A percentile compares a stretch with the other conserved stretches of the same genome.
Conservation (phyloP, 2,888 invertebrate species). For the Drosophila greeni region DNA sequence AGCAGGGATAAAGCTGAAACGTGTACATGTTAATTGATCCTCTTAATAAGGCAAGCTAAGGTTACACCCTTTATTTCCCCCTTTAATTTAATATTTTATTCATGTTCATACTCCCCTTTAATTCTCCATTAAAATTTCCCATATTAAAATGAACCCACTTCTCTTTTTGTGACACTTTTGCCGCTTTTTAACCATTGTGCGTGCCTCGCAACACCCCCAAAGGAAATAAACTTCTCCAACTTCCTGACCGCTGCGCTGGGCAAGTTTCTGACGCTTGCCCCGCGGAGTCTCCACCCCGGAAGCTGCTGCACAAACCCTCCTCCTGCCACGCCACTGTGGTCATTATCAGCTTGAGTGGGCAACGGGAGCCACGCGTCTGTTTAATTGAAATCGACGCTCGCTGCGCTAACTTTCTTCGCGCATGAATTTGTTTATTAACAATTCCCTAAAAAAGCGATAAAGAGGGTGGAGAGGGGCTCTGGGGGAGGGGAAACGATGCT, state of each 20-base stretch:
- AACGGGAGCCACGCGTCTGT: constrained; percentile 58
- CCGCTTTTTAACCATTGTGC: constrained; percentile 2
- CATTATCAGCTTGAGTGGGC: constrained; percentile 37
- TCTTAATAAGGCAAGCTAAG: no score
- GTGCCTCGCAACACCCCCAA: neutral
- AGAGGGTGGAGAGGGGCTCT: neutral
- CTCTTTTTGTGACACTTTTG: neutral
- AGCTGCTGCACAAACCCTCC: neutral
- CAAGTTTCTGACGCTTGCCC: constrained; percentile 2
- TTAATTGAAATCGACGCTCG: constrained; percentile 73
- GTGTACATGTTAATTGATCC: no score
- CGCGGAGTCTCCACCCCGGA: neutral
- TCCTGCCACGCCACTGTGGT: constrained; percentile 7
- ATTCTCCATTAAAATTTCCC: neutral
- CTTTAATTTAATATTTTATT: neutral
- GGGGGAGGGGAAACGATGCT: no score
- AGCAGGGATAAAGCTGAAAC: no score
- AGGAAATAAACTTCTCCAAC: constrained; percentile 15
- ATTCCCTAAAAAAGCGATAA: constrained; percentile 45
- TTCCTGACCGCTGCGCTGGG: constrained; percentile 23
- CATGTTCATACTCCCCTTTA: neutral
- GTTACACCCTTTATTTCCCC: rapidly evolving
- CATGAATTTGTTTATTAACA: constrained; percentile 66
- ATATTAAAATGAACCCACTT: neutral
- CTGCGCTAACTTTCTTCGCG: constrained; percentile 55